phyloP scores from a whole-genome alignment of 2,888 invertebrate species.

The Pachymerium ferrugineum region DNA sequence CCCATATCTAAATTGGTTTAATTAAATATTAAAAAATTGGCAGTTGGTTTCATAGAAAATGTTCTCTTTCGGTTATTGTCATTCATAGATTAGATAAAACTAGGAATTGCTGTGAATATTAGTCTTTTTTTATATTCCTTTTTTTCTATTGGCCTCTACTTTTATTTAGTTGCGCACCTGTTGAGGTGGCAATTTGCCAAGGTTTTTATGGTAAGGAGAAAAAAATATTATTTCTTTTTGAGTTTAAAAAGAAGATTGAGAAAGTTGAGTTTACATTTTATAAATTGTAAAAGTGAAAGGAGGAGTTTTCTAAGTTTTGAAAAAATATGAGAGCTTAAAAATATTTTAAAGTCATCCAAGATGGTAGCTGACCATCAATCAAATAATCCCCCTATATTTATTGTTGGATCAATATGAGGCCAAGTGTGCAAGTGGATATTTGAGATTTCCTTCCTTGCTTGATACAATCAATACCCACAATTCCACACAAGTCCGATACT shows the following conservation, averaged over 20 bases:
- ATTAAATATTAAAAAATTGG: too few relatives aligned
- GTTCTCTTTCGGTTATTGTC: background rate
- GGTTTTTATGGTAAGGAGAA: background rate
- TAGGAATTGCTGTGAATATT: background rate
- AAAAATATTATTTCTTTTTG: background rate
- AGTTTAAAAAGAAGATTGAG: too few relatives aligned
- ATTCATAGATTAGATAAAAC: background rate
- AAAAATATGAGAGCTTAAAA: too few relatives aligned
- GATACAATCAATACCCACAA: conserved; percentile 1
- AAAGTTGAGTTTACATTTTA: too few relatives aligned
- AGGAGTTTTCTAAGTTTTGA: too few relatives aligned
- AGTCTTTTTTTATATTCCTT: background rate
- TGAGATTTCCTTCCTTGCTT: conserved; percentile 13
- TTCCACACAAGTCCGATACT: too few relatives aligned
- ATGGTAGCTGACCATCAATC: background rate
- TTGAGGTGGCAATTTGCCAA: conserved; percentile 14
- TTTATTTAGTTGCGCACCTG: conserved; percentile 18
- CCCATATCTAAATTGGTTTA: too few relatives aligned
- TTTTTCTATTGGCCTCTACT: background rate
- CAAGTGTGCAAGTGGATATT: conserved; percentile 8
- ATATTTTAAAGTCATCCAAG: background rate
- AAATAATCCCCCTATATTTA: conserved; percentile 2
- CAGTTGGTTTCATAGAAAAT: background rate
- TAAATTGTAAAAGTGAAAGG: too few relatives aligned
- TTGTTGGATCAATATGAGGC: conserved; percentile 7